Conservation (phyloP, 2,113 vertebrate genomes). For the Dipodomys stephensi region DNA sequence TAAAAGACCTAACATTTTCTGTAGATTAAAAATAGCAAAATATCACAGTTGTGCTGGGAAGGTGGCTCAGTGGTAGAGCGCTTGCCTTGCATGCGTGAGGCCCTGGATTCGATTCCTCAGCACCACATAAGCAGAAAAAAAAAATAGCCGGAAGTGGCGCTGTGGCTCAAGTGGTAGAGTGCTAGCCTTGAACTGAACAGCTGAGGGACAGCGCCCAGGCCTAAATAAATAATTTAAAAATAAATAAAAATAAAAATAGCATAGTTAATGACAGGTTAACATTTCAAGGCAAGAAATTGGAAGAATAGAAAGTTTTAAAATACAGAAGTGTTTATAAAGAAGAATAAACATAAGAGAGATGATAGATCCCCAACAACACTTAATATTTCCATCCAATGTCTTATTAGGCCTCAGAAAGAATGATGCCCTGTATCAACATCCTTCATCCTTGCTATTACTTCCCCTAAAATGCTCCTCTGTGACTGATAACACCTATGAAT, state of each 20-base stretch:
- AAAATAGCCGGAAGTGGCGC: too few relatives aligned
- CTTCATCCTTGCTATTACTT: neutral
- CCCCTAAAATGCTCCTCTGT: neutral
- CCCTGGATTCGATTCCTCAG: too few relatives aligned
- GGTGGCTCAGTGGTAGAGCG: too few relatives aligned
- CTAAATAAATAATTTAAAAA: too few relatives aligned
- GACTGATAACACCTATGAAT: neutral
- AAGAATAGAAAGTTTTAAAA: neutral
- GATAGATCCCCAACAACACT: neutral
- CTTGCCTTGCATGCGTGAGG: too few relatives aligned
- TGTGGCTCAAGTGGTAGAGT: too few relatives aligned
- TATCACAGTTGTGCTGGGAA: too few relatives aligned
- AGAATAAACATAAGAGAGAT: neutral
- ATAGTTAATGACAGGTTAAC: neutral
- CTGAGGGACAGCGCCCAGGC: too few relatives aligned
- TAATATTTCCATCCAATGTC: neutral
- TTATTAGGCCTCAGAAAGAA: neutral
- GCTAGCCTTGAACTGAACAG: too few relatives aligned
- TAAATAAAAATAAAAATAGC: neutral
- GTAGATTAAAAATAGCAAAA: too few relatives aligned
- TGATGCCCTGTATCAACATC: neutral
- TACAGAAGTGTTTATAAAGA: neutral
- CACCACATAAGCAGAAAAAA: too few relatives aligned
- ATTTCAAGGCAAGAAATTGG: neutral
- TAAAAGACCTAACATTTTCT: neutral